Conservation (phyloP, 2,113 vertebrate species). For the Malurus cyaneus region DNA sequence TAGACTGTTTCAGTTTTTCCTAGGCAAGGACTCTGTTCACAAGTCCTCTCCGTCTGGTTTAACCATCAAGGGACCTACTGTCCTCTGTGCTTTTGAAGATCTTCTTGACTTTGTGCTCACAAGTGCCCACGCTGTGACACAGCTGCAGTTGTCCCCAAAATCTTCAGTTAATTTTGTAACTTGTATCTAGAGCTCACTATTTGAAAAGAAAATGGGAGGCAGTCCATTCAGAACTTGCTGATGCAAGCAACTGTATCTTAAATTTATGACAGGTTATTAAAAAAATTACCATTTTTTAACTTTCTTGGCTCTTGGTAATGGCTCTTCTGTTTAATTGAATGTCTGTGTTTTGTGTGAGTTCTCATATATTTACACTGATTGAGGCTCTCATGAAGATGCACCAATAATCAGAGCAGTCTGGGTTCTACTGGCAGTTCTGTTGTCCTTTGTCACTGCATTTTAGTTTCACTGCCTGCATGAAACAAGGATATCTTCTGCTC, state of each 20-base stretch:
- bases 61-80: not conserved
- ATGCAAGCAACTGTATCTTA: not conserved
- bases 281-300: not conserved
- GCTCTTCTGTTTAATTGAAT: not conserved
- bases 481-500: not conserved
- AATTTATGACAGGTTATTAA: not conserved
- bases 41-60: not conserved
- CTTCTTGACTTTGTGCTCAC: not conserved
- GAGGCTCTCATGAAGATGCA: not conserved
- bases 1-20: not conserved
- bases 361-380: not conserved
- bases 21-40: not conserved
- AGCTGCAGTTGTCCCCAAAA: not conserved
- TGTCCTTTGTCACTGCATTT: not conserved
- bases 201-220: not conserved
- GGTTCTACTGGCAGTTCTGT: not conserved
- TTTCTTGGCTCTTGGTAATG: not conserved
- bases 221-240: not conserved
- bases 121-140: not conserved
- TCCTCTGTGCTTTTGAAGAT: not conserved
- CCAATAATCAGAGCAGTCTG: not conserved
- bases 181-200: accelerated
- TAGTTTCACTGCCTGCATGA: not conserved
- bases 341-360: not conserved
- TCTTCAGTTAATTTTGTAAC: not conserved